A percentile compares a stretch with the other conserved stretches of the same genome.
Evolutionary conservation across 2,113 vertebrate species (phyloP).

Genomic region (Pluvialis apricaria): DNA sequence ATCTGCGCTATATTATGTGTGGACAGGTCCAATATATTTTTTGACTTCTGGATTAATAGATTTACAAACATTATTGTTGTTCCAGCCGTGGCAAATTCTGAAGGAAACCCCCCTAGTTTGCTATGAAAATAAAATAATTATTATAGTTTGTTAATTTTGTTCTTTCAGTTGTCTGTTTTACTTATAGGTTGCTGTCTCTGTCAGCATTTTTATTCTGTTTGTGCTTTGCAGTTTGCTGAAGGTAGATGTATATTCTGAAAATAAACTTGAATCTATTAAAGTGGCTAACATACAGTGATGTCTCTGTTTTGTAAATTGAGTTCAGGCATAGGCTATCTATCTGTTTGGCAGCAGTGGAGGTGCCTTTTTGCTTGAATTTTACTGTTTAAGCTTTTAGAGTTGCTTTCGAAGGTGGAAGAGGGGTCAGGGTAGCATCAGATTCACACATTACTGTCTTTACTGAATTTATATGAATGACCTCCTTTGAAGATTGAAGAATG

Average conservation of each 20-base stretch:
- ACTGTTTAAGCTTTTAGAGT: conserved; percentile 78
- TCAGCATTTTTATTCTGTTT: conserved; percentile 66
- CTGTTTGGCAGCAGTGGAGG: conserved; percentile 76
- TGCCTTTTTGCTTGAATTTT: conserved; percentile 76
- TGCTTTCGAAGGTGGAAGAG: conserved; percentile 72
- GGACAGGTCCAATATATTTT: conserved; percentile 9
- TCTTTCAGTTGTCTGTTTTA: conserved; percentile 28
- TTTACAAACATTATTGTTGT: background rate
- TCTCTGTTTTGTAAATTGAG: conserved; percentile 82
- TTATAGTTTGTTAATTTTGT: conserved; percentile 40
- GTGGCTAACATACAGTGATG: conserved; percentile 78
- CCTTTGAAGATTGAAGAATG: conserved; percentile 77
- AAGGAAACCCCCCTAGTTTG: background rate
- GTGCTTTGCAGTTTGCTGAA: conserved; percentile 66
- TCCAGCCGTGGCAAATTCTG: background rate
- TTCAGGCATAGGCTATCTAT: conserved; percentile 80
- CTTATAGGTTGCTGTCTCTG: conserved; percentile 37
- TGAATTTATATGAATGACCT: conserved; percentile 83
- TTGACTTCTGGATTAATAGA: conserved; percentile 13
- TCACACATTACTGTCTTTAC: conserved; percentile 81
- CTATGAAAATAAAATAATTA: background rate
- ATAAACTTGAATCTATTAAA: conserved; percentile 80
- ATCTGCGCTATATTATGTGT: conserved; percentile 28
- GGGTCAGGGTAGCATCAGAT: conserved; percentile 77
- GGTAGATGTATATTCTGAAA: conserved; percentile 78